These are phyloP conservation scores for Neosilurus hyrtlii DNA, from an alignment of 2,797 vertebrate species.

Conservation along the genomic window DNA sequence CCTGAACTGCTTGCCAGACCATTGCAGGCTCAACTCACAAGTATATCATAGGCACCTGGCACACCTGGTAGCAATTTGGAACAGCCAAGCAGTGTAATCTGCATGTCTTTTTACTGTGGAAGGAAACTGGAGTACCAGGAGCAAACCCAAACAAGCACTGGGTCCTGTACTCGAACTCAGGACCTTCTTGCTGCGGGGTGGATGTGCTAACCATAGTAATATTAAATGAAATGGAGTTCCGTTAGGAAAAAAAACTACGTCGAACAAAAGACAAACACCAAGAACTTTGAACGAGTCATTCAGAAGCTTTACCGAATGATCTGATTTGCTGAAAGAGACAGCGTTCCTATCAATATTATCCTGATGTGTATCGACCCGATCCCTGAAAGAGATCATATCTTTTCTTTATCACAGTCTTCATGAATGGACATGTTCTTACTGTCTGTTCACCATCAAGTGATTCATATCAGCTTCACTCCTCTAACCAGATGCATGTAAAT, in stretches of 20 bases:
- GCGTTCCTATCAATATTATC: neutral
- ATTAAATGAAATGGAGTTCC: no score
- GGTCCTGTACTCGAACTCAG: no score
- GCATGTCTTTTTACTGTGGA: no score
- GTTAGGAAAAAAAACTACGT: neutral
- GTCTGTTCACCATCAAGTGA: conserved; percentile 1
- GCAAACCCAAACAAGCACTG: no score
- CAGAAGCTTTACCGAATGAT: neutral
- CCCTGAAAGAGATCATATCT: neutral
- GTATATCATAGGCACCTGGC: no score
- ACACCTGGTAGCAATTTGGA: no score
- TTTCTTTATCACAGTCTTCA: neutral
- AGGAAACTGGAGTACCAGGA: no score
- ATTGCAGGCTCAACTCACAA: no score
- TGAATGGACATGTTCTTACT: neutral
- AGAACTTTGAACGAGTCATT: neutral
- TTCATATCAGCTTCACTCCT: conserved; percentile 4
- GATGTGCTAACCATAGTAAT: no score
- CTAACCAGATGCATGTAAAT: conserved; percentile 16
- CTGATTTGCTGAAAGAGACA: neutral
- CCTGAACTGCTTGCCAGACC: no score
- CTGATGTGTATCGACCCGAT: neutral
- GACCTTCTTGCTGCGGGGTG: no score
- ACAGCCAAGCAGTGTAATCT: no score
- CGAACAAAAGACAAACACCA: neutral